phyloP scores from a whole-genome alignment of 2,113 vertebrate genomes.

The Aix galericulata region DNA sequence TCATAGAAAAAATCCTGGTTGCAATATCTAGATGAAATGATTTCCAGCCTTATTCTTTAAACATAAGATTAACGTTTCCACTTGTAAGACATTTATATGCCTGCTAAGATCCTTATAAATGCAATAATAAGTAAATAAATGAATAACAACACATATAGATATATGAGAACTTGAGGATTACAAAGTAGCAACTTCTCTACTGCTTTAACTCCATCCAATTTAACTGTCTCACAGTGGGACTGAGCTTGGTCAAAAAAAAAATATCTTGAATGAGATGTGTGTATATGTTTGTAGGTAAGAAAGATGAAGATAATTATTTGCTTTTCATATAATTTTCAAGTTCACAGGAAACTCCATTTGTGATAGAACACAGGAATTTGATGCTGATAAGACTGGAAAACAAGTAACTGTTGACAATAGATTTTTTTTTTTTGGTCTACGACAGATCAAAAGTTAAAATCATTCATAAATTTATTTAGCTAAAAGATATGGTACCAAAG shows the following conservation, averaged over 20 bases:
- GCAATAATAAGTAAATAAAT: not conserved
- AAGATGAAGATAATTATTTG: not conserved
- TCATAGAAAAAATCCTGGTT: not conserved
- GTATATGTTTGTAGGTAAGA: not conserved
- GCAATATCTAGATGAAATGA: not conserved
- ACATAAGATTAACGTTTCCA: not conserved
- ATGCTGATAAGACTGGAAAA: not conserved
- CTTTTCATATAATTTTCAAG: not conserved
- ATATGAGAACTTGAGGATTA: not conserved
- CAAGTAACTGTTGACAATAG: not conserved
- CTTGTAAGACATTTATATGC: not conserved
- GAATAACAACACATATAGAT: accelerated
- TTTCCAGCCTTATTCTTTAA: not conserved
- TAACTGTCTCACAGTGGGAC: not conserved
- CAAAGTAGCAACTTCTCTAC: not conserved
- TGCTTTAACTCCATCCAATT: not conserved
- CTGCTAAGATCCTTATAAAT: not conserved
- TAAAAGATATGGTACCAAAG: too few species aligned
- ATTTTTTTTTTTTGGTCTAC: not conserved
- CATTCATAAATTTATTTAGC: too few species aligned
- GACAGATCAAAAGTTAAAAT: not conserved
- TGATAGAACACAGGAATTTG: not conserved
- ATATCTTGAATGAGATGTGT: not conserved
- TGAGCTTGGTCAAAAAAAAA: not conserved
- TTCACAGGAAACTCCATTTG: not conserved